Evolutionary conservation across 1,140 invertebrate species (phyloP).

Genomic region (Zaprionus capensis): DNA sequence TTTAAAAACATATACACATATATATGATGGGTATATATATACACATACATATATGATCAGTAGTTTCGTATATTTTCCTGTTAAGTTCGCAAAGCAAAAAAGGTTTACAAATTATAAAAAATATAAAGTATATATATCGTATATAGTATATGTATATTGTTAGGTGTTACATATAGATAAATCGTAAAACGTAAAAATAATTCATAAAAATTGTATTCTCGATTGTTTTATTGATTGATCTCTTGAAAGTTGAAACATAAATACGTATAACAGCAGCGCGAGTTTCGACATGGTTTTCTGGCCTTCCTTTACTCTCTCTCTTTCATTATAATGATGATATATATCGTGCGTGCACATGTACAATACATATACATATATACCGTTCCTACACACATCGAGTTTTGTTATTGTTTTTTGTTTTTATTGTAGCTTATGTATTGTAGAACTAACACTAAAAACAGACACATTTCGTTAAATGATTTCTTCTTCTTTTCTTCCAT

Average conservation of each 20-base stretch:
- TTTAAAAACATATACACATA: conserved; percentile 30
- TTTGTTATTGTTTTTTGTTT: conserved; percentile 53
- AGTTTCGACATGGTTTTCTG: conserved; percentile 48
- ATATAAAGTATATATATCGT: conserved; percentile 2
- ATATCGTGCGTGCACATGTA: conserved; percentile 10
- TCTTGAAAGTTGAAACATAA: conserved; percentile 9
- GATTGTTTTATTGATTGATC: conserved; percentile 8
- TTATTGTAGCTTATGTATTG: conserved; percentile 61
- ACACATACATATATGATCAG: conserved; percentile 3
- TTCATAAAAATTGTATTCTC: conserved; percentile 15
- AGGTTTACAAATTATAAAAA: conserved; percentile 7
- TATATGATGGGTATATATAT: conserved; percentile 26
- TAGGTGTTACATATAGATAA: conserved; percentile 8
- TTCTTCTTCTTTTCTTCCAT: conserved; percentile 24
- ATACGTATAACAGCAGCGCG: conserved; percentile 50
- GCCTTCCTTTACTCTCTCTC: conserved; percentile 24
- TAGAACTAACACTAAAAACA: conserved; percentile 78
- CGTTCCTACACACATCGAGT: conserved; percentile 52
- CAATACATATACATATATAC: conserved; percentile 19
- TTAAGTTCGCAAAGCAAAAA: conserved; percentile 34
- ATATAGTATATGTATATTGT: neutral
- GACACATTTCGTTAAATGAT: conserved; percentile 68
- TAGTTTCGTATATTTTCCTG: conserved; percentile 21
- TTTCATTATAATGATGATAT: conserved; percentile 1
- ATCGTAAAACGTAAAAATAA: conserved; percentile 12